Percentiles rank a stretch among this genome's conserved stretches.
Evolutionary conservation across 2,113 vertebrate genomes (phyloP).

Genomic region (Motacilla tschutschensis): DNA sequence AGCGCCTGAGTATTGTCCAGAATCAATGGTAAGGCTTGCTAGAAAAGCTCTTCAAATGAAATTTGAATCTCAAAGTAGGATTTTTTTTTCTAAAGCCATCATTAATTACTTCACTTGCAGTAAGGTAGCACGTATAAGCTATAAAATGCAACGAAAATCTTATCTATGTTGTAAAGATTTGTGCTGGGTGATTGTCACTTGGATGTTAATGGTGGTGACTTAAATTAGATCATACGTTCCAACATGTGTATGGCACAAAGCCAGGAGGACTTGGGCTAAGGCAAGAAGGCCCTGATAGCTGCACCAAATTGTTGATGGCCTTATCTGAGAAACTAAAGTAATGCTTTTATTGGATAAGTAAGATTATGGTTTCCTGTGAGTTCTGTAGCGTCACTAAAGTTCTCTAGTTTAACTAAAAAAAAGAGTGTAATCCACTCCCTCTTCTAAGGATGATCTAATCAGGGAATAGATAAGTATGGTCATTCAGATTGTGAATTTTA

Average conservation of each 20-base stretch:
- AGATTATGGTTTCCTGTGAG: background rate
- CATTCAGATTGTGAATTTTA: background rate
- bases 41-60: background rate
- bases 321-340: background rate
- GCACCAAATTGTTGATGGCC: background rate
- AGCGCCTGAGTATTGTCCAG: constrained; percentile 92
- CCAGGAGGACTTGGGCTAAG: background rate
- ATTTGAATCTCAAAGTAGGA: background rate
- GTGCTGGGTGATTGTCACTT: background rate
- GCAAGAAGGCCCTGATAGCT: background rate
- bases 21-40: constrained; percentile 79
- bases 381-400: background rate
- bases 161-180: background rate
- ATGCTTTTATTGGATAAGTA: background rate
- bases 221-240: background rate
- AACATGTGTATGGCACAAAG: background rate
- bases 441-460: background rate
- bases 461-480: background rate
- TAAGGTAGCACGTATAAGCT: background rate
- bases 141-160: background rate
- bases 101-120: background rate
- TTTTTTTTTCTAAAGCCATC: background rate
- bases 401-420: background rate
- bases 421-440: background rate
- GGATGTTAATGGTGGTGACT: background rate